These are phyloP conservation scores for Oryzias woworae DNA, from an alignment of 2,113 vertebrate genomes.

Conservation along the genomic window DNA sequence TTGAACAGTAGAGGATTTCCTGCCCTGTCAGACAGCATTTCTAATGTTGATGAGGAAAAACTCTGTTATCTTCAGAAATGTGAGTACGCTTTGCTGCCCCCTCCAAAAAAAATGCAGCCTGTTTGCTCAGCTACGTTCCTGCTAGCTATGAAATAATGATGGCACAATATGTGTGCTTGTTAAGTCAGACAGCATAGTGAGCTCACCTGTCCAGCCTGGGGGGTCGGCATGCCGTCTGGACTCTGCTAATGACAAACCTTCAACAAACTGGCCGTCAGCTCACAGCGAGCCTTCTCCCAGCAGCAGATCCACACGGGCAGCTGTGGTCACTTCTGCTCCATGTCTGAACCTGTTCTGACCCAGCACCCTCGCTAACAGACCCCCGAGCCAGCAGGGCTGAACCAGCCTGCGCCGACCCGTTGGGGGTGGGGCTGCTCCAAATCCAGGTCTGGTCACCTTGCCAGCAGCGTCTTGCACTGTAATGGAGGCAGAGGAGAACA, in stretches of 20 bases:
- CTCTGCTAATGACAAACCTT: conserved; percentile 68
- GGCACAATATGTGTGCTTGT: conserved; percentile 58
- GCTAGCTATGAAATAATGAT: conserved; percentile 70
- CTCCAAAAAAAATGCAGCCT: neutral
- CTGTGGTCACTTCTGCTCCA: conserved; percentile 23
- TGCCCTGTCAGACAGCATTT: too few relatives aligned
- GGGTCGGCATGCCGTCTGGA: conserved; percentile 56
- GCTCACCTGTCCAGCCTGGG: conserved; percentile 67
- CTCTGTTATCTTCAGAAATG: too few relatives aligned
- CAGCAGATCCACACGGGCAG: conserved; percentile 50
- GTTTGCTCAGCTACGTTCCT: conserved; percentile 33
- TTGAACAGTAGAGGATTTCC: too few relatives aligned
- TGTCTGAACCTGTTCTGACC: conserved; percentile 45
- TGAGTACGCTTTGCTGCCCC: too few relatives aligned
- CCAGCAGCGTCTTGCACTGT: conserved; percentile 55
- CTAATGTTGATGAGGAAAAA: too few relatives aligned
- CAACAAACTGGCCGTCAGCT: conserved; percentile 63
- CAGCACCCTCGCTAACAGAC: conserved; percentile 37
- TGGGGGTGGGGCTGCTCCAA: conserved; percentile 28
- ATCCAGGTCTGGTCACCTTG: conserved; percentile 69
- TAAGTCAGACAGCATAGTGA: conserved; percentile 57
- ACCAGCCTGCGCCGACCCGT: conserved; percentile 1
- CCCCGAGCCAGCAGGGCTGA: conserved; percentile 43
- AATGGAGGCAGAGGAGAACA: conserved; percentile 66
- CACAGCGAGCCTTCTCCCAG: conserved; percentile 42